Conservation (phyloP, 1,140 invertebrate genomes). For the Drosophila pandora region DNA sequence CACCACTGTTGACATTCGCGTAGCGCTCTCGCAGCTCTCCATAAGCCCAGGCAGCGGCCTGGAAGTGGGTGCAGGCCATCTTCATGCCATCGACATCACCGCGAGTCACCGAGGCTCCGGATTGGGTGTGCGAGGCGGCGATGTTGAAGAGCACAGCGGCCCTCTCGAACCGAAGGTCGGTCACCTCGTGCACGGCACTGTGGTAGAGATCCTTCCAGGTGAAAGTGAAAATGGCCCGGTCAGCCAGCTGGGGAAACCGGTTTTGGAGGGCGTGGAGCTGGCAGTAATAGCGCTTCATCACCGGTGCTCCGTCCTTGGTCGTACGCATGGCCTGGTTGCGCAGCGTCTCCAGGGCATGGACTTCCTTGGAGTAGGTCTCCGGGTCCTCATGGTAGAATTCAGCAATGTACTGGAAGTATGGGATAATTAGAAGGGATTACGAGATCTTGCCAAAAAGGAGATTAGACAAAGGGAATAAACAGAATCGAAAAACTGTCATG, state of each 20-base stretch:
- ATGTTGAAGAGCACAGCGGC: conserved; percentile 97
- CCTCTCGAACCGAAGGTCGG: conserved; percentile 96
- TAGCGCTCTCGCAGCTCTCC: conserved; percentile 90
- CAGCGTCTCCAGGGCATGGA: conserved; percentile 93
- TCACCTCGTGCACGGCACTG: conserved; percentile 89
- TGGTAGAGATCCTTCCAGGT: conserved; percentile 95
- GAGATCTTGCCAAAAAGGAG: too few species aligned
- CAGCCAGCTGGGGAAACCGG: conserved; percentile 95
- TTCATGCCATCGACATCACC: conserved; percentile 96
- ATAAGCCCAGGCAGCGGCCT: conserved; percentile 97
- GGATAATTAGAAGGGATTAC: too few species aligned
- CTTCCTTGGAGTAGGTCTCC: conserved; percentile 94
- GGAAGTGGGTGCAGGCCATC: conserved; percentile 97
- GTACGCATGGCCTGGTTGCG: conserved; percentile 92
- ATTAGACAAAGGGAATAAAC: too few species aligned
- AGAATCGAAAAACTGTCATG: too few species aligned
- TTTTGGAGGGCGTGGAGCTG: conserved; percentile 96
- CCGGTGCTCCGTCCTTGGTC: conserved; percentile 91
- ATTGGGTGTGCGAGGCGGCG: conserved; percentile 94
- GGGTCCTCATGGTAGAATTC: conserved; percentile 97
- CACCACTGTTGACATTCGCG: conserved; percentile 85
- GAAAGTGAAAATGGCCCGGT: conserved; percentile 89
- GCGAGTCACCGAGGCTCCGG: conserved; percentile 93
- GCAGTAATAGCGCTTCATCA: conserved; percentile 97
- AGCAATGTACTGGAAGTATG: conserved; percentile 91